A percentile compares a stretch with the other conserved stretches of the same genome.
Evolutionary conservation across 2,888 invertebrate species (phyloP).

Genomic region (Perizoma flavofasciatum): DNA sequence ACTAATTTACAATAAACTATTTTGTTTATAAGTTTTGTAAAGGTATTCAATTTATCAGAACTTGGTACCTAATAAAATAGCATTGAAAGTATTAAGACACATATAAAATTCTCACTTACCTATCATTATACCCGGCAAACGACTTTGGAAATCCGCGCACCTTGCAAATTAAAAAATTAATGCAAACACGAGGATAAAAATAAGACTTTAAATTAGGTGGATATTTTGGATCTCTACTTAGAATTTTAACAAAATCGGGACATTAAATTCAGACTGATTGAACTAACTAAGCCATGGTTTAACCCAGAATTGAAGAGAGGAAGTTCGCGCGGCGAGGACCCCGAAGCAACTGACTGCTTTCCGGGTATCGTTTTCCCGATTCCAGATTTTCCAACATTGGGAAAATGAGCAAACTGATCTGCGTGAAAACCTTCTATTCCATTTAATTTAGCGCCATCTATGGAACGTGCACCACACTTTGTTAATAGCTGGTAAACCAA

Average conservation of each 20-base stretch:
- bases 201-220: constrained; percentile 28
- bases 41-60: constrained; percentile 2
- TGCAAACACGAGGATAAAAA: constrained; percentile 34
- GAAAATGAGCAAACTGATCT: constrained; percentile 39
- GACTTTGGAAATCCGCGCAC: constrained; percentile 61
- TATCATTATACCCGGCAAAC: constrained; percentile 70
- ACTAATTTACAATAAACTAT: not conserved
- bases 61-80: constrained; percentile 1
- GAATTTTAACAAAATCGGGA: constrained; percentile 32
- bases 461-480: constrained; percentile 15
- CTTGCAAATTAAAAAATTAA: constrained; percentile 68
- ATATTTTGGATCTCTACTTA: constrained; percentile 40
- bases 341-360: constrained; percentile 74
- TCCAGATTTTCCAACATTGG: constrained; percentile 55
- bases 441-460: constrained; percentile 40
- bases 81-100: constrained; percentile 1
- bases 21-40: not conserved
- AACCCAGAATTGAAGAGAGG: constrained; percentile 37
- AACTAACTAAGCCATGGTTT: constrained; percentile 26
- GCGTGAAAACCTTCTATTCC: constrained; percentile 27
- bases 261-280: constrained; percentile 19
- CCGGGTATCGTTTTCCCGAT: constrained; percentile 72
- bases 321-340: constrained; percentile 65
- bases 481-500: not conserved
- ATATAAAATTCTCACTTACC: constrained; percentile 58